Conservation (phyloP, 2,888 invertebrate genomes). For the Chrysolina oricalcia region DNA sequence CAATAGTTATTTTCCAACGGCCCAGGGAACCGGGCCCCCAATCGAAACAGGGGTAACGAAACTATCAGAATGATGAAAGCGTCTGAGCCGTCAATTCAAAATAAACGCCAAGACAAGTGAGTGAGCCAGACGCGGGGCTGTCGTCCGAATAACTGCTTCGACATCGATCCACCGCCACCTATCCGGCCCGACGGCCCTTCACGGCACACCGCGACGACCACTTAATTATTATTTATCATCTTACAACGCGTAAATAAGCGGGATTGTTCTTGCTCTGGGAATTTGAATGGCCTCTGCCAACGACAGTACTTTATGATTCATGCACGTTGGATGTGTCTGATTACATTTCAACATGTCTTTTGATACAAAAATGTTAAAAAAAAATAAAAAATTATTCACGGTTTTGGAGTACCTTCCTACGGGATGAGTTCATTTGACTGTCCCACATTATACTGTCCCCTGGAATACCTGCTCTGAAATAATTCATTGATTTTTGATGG, state of each 20-base stretch:
- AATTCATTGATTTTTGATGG: no score
- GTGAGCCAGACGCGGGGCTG: slow-evolving; percentile 63
- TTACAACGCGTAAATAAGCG: not conserved
- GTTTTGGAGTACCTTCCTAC: no score
- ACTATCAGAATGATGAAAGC: slow-evolving; percentile 30
- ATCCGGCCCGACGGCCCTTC: slow-evolving; percentile 22
- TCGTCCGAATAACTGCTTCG: slow-evolving; percentile 70
- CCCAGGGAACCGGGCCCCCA: not conserved
- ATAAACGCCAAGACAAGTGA: slow-evolving; percentile 53
- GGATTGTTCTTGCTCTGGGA: not conserved
- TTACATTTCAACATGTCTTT: no score
- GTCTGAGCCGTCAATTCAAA: slow-evolving; percentile 38
- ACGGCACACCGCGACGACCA: slow-evolving; percentile 22
- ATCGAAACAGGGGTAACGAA: slow-evolving; percentile 19
- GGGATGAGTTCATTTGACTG: no score
- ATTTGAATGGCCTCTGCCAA: not conserved
- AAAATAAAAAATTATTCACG: no score
- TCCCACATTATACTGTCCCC: no score
- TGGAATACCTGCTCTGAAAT: no score
- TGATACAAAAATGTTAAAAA: no score
- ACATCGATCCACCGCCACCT: slow-evolving; percentile 64
- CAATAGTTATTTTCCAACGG: not conserved
- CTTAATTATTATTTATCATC: slow-evolving; percentile 13
- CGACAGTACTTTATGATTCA: no score
- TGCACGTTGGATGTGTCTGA: no score